These are phyloP conservation scores for Pandemis corylana DNA, from an alignment of 2,888 invertebrate genomes.

Conservation along the genomic window DNA sequence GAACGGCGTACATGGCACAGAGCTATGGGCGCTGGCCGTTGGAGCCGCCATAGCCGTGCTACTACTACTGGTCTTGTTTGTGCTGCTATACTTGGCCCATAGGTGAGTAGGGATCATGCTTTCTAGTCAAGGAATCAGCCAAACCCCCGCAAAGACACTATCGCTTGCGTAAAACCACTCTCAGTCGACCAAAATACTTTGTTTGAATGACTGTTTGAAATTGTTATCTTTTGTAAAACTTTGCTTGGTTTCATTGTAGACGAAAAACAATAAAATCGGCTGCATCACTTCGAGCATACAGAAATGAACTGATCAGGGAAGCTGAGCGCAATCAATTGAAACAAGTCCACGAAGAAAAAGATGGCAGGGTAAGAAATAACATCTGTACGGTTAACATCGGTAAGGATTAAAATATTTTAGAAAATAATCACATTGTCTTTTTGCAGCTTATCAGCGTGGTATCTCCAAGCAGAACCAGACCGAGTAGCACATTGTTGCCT, in stretches of 20 bases:
- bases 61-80: slow-evolving; percentile 83
- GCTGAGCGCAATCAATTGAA: slow-evolving; percentile 77
- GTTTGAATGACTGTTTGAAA: no score
- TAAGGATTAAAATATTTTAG: not conserved
- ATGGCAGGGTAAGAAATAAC: slow-evolving; percentile 66
- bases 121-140: not conserved
- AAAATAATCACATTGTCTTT: slow-evolving; percentile 5
- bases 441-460: slow-evolving; percentile 79
- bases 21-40: slow-evolving; percentile 87
- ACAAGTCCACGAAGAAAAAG: slow-evolving; percentile 77
- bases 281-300: slow-evolving; percentile 71
- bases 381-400: no score
- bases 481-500: slow-evolving; percentile 75
- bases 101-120: slow-evolving; percentile 57
- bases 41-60: slow-evolving; percentile 86
- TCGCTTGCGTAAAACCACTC: no score
- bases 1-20: slow-evolving; percentile 67
- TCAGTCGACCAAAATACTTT: no score
- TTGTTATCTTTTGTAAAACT: not conserved
- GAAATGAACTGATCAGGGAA: slow-evolving; percentile 74
- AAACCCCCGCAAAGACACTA: no score
- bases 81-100: slow-evolving; percentile 76
- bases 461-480: slow-evolving; percentile 77
- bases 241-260: slow-evolving; percentile 54
- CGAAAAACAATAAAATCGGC: slow-evolving; percentile 75